Base-by-base conservation (phyloP, 2,113 vertebrate genomes). In the Colinus virginianus region DNA sequence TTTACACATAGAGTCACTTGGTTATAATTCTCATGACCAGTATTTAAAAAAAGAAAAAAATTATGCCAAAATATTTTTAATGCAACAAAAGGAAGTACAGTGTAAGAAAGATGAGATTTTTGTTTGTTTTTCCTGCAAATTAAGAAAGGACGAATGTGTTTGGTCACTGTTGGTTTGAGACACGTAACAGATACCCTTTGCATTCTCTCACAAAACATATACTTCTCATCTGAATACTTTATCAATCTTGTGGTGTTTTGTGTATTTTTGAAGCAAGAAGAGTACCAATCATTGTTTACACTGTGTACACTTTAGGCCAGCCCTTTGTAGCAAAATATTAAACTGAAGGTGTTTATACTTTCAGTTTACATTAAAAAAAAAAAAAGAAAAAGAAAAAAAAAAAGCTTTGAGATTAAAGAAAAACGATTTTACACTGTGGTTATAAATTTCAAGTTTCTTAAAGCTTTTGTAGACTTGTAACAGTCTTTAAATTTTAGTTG, bases 391-490 rank as follows among this genome's bases (percentile, higher is more conserved):
- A 58, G n/a, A 51, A 13, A 51, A 58, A 58, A 58, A 96, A 96
- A 97, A 97, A 98, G 97, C 97, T 98, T 98, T 98, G 97, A 98
- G 97, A 97, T 98, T 97, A 97, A 97, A 96, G 96, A 97, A 96
- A 97, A 97, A 96, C 96, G 96, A 97, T 97, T 98, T 98, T 98
- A 97, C 98, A 98, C 97, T 98, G 97, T 98, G 97, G 96, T 97
- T 97, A 98, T 97, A 86, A 97, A 97, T 97, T 98, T 97, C 97
- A 97, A 98, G 97, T 98, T 98, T 98, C 97, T 97, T 98, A 98
- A 97, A 97, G 97, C 97, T 97, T 98, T 98, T 98, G 95, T 98
- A 98, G 98, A 97, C 97, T 97, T 98, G 98, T 97, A 97, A 98
- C 95, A 97, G 97, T 98, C 97, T 98, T 98, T 98, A 97, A 97